These are phyloP conservation scores for Pyrochroa serraticornis DNA, from an alignment of 2,888 invertebrate genomes.

Conservation along the genomic window DNA sequence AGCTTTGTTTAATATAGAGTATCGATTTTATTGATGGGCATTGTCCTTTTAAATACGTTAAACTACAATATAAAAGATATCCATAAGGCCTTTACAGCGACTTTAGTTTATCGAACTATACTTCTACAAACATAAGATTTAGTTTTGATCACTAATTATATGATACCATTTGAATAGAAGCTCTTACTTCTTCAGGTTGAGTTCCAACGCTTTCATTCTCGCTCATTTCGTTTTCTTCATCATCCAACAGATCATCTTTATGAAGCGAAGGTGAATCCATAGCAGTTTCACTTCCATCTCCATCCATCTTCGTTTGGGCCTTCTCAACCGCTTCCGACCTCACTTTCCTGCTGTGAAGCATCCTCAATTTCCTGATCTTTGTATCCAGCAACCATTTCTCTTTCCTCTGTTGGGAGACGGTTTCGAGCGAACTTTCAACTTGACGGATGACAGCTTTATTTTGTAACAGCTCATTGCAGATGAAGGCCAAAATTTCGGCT, in stretches of 20 bases:
- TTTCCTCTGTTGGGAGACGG: conserved; percentile 82
- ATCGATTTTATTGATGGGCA: no score
- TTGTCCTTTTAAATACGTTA: no score
- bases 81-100: no score
- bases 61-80: no score
- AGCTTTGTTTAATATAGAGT: no score
- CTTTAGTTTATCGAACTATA: no score
- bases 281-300: conserved; percentile 48
- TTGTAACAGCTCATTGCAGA: conserved; percentile 93
- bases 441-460: conserved; percentile 90
- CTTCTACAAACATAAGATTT: no score
- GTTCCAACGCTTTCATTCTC: conserved; percentile 89
- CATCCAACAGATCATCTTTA: conserved; percentile 70
- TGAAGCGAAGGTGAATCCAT: conserved; percentile 57
- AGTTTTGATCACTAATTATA: no score
- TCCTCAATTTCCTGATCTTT: conserved; percentile 84
- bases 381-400: conserved; percentile 93
- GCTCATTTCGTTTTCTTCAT: conserved; percentile 74
- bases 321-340: conserved; percentile 76
- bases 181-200: conserved; percentile 77
- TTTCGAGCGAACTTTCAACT: conserved; percentile 82
- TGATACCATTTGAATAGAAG: no score
- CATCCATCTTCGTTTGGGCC: conserved; percentile 63
- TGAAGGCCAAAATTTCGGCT: conserved; percentile 85
- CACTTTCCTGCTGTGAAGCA: conserved; percentile 76